Base-by-base conservation (phyloP, 64 coral and sea anemone species). In the Anthopleura sola region DNA sequence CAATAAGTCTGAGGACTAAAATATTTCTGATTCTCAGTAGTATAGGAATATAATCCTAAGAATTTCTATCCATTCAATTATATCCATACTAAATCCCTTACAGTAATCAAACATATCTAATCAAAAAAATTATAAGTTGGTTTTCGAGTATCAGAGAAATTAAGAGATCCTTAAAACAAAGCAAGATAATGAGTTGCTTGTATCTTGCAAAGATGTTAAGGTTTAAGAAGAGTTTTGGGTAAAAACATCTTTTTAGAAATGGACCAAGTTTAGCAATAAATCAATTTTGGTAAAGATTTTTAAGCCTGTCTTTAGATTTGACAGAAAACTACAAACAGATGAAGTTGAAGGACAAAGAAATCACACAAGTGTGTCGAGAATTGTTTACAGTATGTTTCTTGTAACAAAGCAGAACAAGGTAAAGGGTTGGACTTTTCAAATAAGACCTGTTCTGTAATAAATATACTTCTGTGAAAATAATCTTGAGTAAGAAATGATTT, bases 141-240 rank as follows among this genome's bases (percentile, higher is more conserved):
- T 71, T 71, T 71, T 71, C 24, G 29, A 34, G 66, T 71, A 71
- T 16, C 29, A 71, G 66, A 71, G 28, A 71, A 66, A 66, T 66
- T 28, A 66, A 10, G 24, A 66, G 60, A 66, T 66, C 60, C 60
- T 66, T 66, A n/a, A 66, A 66, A 66, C 7, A 23, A 36, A 71
- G 28, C 28, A 32, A 34, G 29, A 34, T 71, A 34, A 71, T 71
- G 23, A 71, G 28, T 28, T 12, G 14, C 12, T 71, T 71, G 28
- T 28, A 71, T 17, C 13, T 71, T 71, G n/a, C 11, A 71, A 71
- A 71, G 11, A 32, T 16, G n/a, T 71, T 31, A 33, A 71, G 12
- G 14, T 29, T 32, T 32, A 1, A 32, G 8, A 23, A 66, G 24
- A 5, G 24, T 23, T 8, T 17, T 21, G 3, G 55, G 55, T 17